Conservation (phyloP, 2,888 invertebrate genomes). For the Nymphalis urticae region DNA sequence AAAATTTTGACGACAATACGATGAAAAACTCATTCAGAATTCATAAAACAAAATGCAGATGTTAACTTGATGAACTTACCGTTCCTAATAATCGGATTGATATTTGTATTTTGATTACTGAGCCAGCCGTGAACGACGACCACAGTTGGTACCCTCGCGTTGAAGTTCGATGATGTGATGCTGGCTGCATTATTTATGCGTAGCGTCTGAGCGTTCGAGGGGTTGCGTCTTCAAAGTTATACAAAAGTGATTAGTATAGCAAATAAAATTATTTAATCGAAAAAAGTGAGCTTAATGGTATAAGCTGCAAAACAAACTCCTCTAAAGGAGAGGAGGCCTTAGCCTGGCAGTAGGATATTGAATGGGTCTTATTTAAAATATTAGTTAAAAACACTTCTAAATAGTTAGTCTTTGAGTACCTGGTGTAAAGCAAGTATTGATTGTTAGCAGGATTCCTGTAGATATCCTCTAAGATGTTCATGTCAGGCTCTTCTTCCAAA, state of each 20-base stretch:
- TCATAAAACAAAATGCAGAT: too few relatives aligned
- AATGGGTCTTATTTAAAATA: too few relatives aligned
- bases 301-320: too few relatives aligned
- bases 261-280: too few relatives aligned
- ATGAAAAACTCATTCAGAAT: too few relatives aligned
- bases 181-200: slow-evolving; percentile 51
- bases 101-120: slow-evolving; percentile 46
- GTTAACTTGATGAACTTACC: not conserved
- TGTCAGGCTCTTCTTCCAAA: slow-evolving; percentile 50
- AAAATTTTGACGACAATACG: too few relatives aligned
- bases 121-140: slow-evolving; percentile 52
- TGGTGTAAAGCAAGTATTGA: slow-evolving; percentile 48
- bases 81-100: not conserved
- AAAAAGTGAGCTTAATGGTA: too few relatives aligned
- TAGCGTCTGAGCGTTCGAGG: slow-evolving; percentile 47
- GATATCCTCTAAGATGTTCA: slow-evolving; percentile 47
- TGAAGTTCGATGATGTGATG: slow-evolving; percentile 55
- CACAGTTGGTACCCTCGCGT: slow-evolving; percentile 42
- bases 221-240: slow-evolving; percentile 53
- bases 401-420: slow-evolving; percentile 31
- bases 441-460: slow-evolving; percentile 53
- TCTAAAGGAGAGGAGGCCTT: too few relatives aligned
- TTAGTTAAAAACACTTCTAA: too few relatives aligned
- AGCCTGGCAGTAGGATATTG: too few relatives aligned
- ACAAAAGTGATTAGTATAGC: slow-evolving; percentile 6